Conservation (phyloP, 2,888 invertebrate species). For the Drosophila paranaensis region DNA sequence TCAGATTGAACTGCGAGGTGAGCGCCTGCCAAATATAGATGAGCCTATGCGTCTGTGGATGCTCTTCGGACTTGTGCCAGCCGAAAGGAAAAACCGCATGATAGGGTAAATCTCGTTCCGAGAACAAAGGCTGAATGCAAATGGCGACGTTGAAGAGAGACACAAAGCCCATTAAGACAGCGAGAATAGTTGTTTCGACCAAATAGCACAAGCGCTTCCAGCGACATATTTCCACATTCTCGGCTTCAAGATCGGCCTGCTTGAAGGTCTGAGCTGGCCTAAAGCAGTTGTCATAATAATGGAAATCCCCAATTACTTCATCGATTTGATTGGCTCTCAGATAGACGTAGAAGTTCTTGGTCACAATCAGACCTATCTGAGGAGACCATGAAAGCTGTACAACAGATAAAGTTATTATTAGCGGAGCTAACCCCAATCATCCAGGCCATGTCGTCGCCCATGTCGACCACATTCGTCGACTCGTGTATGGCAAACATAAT, state of each 20-base stretch:
- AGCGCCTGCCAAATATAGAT: slow-evolving; percentile 65
- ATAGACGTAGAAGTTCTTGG: slow-evolving; percentile 55
- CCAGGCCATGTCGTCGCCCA: slow-evolving; percentile 59
- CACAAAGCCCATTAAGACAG: slow-evolving; percentile 35
- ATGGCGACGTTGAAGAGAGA: slow-evolving; percentile 62
- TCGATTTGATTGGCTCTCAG: slow-evolving; percentile 61
- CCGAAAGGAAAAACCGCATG: slow-evolving; percentile 70
- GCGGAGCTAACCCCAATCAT: slow-evolving; percentile 50
- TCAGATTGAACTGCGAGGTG: slow-evolving; percentile 58
- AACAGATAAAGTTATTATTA: background rate
- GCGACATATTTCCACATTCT: slow-evolving; percentile 40
- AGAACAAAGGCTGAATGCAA: slow-evolving; percentile 67
- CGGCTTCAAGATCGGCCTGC: background rate
- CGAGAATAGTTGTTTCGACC: slow-evolving; percentile 49
- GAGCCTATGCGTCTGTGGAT: slow-evolving; percentile 38
- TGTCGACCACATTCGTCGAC: slow-evolving; percentile 45
- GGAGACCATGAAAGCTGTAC: background rate
- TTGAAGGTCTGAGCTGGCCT: background rate
- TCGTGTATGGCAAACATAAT: slow-evolving; percentile 37
- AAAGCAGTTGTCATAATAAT: slow-evolving; percentile 39
- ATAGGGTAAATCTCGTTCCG: slow-evolving; percentile 58
- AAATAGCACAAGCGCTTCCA: slow-evolving; percentile 67
- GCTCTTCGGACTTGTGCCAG: slow-evolving; percentile 38
- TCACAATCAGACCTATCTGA: slow-evolving; percentile 65
- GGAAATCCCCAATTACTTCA: slow-evolving; percentile 51